Evolutionary conservation across 2,888 invertebrate genomes (phyloP).

Genomic region (Polyommatus icarus): DNA sequence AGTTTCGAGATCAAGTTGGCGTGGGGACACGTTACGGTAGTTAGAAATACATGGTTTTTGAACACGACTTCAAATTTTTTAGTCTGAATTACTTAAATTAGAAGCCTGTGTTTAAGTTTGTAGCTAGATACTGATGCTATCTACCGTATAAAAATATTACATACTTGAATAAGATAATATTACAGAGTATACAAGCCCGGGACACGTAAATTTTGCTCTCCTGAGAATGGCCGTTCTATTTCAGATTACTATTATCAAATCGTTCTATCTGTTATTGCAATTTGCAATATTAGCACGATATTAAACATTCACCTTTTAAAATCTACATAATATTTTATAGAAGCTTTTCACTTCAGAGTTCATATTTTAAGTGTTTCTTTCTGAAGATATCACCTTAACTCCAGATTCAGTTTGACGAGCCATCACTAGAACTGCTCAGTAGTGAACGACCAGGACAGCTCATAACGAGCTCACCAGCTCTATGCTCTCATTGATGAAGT

Average conservation of each 20-base stretch:
- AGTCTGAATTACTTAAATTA: no score
- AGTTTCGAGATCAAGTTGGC: no score
- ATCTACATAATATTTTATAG: neutral
- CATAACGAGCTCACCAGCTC: constrained; percentile 72
- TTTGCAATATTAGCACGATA: neutral
- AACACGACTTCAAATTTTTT: no score
- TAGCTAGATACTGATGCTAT: no score
- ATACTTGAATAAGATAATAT: no score
- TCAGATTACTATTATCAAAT: neutral
- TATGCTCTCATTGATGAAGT: constrained; percentile 70
- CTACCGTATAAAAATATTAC: no score
- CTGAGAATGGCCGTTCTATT: no score
- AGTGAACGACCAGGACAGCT: constrained; percentile 42
- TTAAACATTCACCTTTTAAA: neutral
- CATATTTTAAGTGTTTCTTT: neutral
- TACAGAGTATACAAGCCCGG: no score
- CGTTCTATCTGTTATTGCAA: neutral
- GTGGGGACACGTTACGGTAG: no score
- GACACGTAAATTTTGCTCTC: no score
- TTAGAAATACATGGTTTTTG: no score
- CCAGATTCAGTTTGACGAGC: neutral
- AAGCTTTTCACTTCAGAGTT: neutral
- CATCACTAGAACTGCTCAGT: neutral
- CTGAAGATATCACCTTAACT: neutral
- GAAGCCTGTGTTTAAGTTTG: no score